Base-by-base conservation (phyloP, 1,140 invertebrate genomes). In the silkworm (Bombyx mori) region DNA sequence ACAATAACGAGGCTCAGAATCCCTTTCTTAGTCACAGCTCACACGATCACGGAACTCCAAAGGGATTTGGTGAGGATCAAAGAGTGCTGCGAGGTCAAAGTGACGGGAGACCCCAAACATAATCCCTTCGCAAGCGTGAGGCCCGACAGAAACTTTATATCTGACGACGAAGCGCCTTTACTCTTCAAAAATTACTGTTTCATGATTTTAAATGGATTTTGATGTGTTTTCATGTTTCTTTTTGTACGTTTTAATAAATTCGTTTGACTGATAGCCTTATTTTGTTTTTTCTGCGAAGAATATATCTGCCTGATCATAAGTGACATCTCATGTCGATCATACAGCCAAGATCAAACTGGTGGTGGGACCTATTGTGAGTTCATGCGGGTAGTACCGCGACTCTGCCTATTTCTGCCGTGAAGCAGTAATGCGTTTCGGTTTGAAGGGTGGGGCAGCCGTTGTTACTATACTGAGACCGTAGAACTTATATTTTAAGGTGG, bases 131-230 rank as follows among this genome's bases (percentile, higher is more conserved):
- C 91, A 0, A 92, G 92, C 53, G 79, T 92, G 0, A 90, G 92
- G 68, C 93, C 93, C 0, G 92, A 93, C 64, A 89, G 92, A 44
- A 94, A 94, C 73, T 93, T 94, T 63, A 91, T 94, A 10, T 92
- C 91, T 9, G 93, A 94, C 62, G 89, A 94, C 52, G 88, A 90
- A 26, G 89, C 86, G 12, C 92, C 93, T 0, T 79, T 94, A 18
- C 90, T 94, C 60, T 94, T 92, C 66, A 94, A 94, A 68, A 94
- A 94, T 82, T 90, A 91, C 80, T 92, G 89, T 76, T 82, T 90
- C 60, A 85, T 88, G 64, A 70, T 89, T 67, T 61, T 91, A 45
- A 74, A 71, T 71, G 78, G 75, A 64, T 68, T 58, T 52, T 73
- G 66, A 53, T 58, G 52, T 67, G 61, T 57, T 60, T 55, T 57